These are phyloP conservation scores for Boulengerochromis microlepis DNA, from an alignment of 2,113 vertebrate species.

Conservation along the genomic window DNA sequence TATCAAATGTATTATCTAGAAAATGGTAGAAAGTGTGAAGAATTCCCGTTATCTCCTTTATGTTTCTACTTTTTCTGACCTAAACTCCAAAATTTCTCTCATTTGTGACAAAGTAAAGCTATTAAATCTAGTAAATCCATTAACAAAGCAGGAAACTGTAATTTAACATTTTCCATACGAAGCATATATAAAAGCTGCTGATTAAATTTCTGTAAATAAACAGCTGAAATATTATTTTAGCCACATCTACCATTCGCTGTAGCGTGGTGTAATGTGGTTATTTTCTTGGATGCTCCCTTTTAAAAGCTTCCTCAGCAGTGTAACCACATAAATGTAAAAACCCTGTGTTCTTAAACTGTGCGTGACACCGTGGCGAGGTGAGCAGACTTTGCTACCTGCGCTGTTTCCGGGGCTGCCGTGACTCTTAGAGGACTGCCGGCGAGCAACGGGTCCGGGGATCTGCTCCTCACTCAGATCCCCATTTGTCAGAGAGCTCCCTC, in stretches of 20 bases:
- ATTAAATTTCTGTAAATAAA: background rate
- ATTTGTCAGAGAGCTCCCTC: slow-evolving; percentile 52
- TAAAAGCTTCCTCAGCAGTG: background rate
- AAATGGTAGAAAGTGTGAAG: background rate
- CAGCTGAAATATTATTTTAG: background rate
- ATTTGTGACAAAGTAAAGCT: background rate
- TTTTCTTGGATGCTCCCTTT: background rate
- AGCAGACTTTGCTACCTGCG: slow-evolving; percentile 37
- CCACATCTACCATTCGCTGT: background rate
- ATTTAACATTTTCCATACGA: background rate
- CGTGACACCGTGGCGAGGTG: background rate
- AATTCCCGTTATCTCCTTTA: rapidly evolving
- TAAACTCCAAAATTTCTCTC: background rate
- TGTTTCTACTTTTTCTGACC: background rate
- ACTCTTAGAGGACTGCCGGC: slow-evolving; percentile 64
- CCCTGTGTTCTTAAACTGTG: background rate
- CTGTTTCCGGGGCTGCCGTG: slow-evolving; percentile 34
- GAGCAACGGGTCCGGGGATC: slow-evolving; percentile 49
- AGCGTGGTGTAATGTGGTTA: background rate
- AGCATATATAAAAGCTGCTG: background rate
- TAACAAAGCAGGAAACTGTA: background rate
- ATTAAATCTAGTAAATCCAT: too few relatives aligned
- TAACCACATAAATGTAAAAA: background rate
- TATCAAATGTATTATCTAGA: background rate
- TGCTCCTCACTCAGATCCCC: slow-evolving; percentile 64